Conservation (phyloP, 2,113 vertebrate species). For the Phrynocephalus versicolor region DNA sequence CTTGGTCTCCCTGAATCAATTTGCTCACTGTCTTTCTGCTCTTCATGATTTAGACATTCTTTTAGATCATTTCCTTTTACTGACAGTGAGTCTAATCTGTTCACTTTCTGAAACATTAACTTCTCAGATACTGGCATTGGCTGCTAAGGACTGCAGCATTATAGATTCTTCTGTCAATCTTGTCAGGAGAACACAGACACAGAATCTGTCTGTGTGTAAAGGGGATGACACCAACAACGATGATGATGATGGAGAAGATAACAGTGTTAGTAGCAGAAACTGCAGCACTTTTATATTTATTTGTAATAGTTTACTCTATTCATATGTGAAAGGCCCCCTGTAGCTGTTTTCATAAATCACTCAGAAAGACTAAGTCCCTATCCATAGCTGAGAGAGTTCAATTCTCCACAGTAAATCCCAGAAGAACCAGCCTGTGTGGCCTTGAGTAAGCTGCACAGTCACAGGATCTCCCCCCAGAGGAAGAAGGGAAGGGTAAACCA, state of each 20-base stretch:
- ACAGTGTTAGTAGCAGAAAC: too few relatives aligned
- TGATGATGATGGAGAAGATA: not conserved
- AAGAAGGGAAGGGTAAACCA: too few relatives aligned
- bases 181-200: conserved; percentile 14
- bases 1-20: conserved; percentile 19
- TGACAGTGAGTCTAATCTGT: conserved; percentile 41
- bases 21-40: conserved; percentile 29
- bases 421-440: too few relatives aligned
- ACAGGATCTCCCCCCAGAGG: too few relatives aligned
- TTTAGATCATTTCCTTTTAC: conserved; percentile 49
- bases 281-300: too few relatives aligned
- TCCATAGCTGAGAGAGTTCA: too few relatives aligned
- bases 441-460: too few relatives aligned
- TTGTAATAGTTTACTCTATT: too few relatives aligned
- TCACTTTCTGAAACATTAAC: conserved; percentile 50
- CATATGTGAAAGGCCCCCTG: too few relatives aligned
- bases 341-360: too few relatives aligned
- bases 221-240: not conserved
- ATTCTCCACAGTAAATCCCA: too few relatives aligned
- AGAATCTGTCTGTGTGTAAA: not conserved
- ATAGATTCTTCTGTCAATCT: conserved; percentile 6
- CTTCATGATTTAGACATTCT: conserved; percentile 36
- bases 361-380: too few relatives aligned
- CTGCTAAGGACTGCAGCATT: conserved; percentile 30
- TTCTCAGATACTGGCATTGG: conserved; percentile 15